phyloP scores from a whole-genome alignment of 1,140 invertebrate genomes.

The Drosophila malerkotliana region DNA sequence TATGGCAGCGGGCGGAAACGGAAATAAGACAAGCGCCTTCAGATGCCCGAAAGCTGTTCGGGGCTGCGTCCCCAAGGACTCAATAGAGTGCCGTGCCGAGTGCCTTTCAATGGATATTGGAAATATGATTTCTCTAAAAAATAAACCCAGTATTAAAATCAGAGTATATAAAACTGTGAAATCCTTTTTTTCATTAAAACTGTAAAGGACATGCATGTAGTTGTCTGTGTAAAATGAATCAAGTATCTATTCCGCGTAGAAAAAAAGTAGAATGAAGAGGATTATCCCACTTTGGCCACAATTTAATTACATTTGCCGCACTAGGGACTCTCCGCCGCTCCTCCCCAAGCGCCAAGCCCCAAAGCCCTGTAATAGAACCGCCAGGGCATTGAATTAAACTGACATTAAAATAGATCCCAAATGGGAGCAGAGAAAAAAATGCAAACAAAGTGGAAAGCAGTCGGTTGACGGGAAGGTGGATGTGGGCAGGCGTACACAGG shows the following conservation, averaged over 20 bases:
- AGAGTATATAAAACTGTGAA: neutral
- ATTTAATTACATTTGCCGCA: slow-evolving; percentile 78
- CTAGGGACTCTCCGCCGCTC: slow-evolving; percentile 21
- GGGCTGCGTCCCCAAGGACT: slow-evolving; percentile 14
- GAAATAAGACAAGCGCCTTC: slow-evolving; percentile 73
- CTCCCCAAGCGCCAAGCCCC: neutral
- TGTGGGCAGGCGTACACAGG: neutral
- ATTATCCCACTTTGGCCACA: slow-evolving; percentile 65
- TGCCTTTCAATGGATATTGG: no score
- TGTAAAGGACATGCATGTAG: neutral
- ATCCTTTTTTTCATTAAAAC: neutral
- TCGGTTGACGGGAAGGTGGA: neutral
- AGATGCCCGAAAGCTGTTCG: slow-evolving; percentile 46
- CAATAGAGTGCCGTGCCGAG: slow-evolving; percentile 3
- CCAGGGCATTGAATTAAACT: slow-evolving; percentile 79
- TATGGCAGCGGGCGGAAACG: slow-evolving; percentile 63
- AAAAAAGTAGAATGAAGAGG: slow-evolving; percentile 13
- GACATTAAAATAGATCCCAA: slow-evolving; percentile 75
- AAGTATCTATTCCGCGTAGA: slow-evolving; percentile 27
- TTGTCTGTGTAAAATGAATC: neutral
- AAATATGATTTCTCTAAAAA: neutral
- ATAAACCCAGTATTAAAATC: neutral
- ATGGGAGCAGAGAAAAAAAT: slow-evolving; percentile 29
- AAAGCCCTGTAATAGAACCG: slow-evolving; percentile 55
- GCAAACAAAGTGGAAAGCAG: slow-evolving; percentile 29